These are phyloP conservation scores for Cyphomyrmex costatus DNA, from an alignment of 1,140 invertebrate genomes.

Conservation along the genomic window DNA sequence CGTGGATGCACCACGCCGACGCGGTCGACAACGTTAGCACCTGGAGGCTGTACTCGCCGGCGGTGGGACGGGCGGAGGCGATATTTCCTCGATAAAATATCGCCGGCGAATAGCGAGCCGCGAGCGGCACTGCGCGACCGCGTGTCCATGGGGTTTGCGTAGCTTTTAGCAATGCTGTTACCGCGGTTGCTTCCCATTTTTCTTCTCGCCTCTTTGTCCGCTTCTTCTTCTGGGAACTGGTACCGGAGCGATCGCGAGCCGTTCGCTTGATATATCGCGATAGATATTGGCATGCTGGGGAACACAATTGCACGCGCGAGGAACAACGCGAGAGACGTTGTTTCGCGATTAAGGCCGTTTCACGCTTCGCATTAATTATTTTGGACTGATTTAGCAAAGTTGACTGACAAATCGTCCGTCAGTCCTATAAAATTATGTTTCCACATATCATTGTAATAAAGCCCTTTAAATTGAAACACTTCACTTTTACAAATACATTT, in stretches of 20 bases:
- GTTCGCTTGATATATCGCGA: slow-evolving; percentile 66
- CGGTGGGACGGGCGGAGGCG: slow-evolving; percentile 37
- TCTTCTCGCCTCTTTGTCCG: slow-evolving; percentile 64
- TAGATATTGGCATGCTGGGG: slow-evolving; percentile 65
- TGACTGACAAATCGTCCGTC: neutral
- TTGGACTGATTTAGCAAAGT: neutral
- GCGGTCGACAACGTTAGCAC: slow-evolving; percentile 59
- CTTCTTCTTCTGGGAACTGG: slow-evolving; percentile 62
- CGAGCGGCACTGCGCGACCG: slow-evolving; percentile 17
- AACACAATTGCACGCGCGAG: slow-evolving; percentile 54
- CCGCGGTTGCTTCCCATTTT: slow-evolving; percentile 65
- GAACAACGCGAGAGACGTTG: slow-evolving; percentile 20
- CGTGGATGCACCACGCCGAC: slow-evolving; percentile 66
- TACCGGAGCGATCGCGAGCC: slow-evolving; percentile 44
- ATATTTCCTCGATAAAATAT: slow-evolving; percentile 72
- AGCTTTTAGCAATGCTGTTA: slow-evolving; percentile 66
- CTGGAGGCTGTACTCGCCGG: slow-evolving; percentile 34
- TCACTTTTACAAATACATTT: neutral
- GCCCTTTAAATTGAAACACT: neutral
- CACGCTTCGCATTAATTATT: slow-evolving; percentile 40
- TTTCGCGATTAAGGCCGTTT: slow-evolving; percentile 56
- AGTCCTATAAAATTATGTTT: neutral
- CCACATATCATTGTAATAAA: neutral
- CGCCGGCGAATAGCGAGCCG: slow-evolving; percentile 52
- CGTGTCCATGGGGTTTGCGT: slow-evolving; percentile 50